Evolutionary conservation across 2,888 invertebrate genomes (phyloP), one percentile per base, ranked within the genome.

Genomic region (Ariolimax columbianus): DNA sequence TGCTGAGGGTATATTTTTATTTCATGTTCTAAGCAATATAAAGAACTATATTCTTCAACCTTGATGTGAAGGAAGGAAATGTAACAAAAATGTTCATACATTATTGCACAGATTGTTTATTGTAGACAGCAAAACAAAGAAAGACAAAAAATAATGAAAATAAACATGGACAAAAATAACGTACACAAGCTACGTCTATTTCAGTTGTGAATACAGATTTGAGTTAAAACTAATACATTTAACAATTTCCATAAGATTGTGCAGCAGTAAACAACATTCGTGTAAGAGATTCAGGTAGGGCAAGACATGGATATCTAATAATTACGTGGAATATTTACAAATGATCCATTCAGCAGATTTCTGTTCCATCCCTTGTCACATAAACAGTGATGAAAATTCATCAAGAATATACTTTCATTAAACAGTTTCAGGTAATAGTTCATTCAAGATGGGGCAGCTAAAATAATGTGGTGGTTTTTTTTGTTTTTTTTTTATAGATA

Each of bases 21-120:
- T n/a, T n/a, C 6, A 63, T n/a, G 59, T n/a, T 63, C 3, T n/a
- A 63, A 63, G n/a, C n/a, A 63, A n/a, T n/a, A 23, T 66, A 33
- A 33, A 17, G 2, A 33, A 14, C 0, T 66, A 33, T 66, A 33
- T 66, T 66, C 14, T 33, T 19, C 33, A 33, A 33, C 30, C 33
- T 11, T 47, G 7, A 66, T 33, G 33, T 66, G 66, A 66, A 66
- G 33, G 66, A 63, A 63, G 9, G 23, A n/a, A 63, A 63, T 66
- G 7, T 63, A 30, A 66, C 7, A 9, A 66, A 33, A 33, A 66
- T 33, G 14, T 7, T 66, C 14, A 66, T 66, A 30, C 30, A 66
- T 33, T 66, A 66, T 66, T 66, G 66, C 66, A 66, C 66, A 66
- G 7, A n/a, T n/a, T n/a, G n/a, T n/a, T n/a, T n/a, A n/a, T n/a